Evolutionary conservation across 2,888 invertebrate genomes (phyloP).

Genomic region (Willowsia nigromaculata): DNA sequence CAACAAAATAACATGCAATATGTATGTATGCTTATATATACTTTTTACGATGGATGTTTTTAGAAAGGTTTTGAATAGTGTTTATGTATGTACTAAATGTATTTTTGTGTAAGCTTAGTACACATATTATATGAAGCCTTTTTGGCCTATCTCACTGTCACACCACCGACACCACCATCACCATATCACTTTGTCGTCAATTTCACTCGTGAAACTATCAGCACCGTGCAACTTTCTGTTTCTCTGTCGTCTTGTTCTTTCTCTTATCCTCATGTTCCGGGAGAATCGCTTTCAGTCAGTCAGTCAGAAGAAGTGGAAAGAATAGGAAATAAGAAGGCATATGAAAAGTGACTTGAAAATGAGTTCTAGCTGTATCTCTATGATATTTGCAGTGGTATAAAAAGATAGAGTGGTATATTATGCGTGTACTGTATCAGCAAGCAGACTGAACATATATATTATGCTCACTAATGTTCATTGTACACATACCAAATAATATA

Average conservation of each 20-base stretch:
- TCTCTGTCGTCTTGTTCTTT: neutral
- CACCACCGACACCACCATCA: neutral
- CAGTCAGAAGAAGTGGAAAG: constrained; percentile 41
- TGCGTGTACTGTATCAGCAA: no score
- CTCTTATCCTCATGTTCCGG: constrained; percentile 16
- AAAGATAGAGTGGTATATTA: neutral
- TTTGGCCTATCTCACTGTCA: neutral
- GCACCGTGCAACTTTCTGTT: neutral
- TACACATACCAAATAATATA: neutral
- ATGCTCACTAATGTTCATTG: no score
- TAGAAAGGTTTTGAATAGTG: no score
- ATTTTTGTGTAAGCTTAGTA: neutral
- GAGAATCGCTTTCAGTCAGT: constrained; percentile 52
- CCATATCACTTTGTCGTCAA: constrained; percentile 21
- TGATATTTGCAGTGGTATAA: neutral
- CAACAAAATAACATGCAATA: neutral
- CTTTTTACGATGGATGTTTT: neutral
- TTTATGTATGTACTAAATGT: neutral
- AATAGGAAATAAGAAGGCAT: constrained; percentile 21
- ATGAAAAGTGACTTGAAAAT: constrained; percentile 56
- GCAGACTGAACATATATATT: no score
- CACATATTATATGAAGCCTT: no score
- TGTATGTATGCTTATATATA: neutral
- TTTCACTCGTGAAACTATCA: constrained; percentile 43
- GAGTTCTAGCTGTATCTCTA: constrained; percentile 11